These are phyloP conservation scores for Lepidurus arcticus DNA, from an alignment of 1,140 invertebrate species.

Conservation along the genomic window DNA sequence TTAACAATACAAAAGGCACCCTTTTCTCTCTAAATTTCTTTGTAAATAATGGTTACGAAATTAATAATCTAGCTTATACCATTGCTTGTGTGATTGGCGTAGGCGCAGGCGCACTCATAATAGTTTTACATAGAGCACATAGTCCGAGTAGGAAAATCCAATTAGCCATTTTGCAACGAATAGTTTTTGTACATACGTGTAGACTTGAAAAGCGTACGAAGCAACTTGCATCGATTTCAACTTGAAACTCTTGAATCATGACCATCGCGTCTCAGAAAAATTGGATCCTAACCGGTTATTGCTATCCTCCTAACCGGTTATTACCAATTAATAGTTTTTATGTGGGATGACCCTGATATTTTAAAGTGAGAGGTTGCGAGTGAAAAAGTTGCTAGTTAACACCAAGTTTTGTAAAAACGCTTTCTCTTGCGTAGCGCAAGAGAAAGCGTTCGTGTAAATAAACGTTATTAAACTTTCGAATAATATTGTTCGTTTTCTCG, in stretches of 20 bases:
- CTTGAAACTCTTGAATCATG: background rate
- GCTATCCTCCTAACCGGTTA: no score
- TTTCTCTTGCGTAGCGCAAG: background rate
- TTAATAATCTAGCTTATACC: background rate
- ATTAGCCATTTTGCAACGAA: background rate
- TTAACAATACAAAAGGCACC: no score
- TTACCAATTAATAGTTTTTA: background rate
- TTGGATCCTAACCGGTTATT: background rate
- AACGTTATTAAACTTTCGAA: no score
- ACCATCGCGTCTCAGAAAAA: background rate
- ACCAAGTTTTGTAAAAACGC: background rate
- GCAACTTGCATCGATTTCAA: background rate
- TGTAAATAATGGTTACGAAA: background rate
- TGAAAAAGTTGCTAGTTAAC: background rate
- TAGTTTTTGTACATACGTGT: background rate
- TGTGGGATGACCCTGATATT: background rate
- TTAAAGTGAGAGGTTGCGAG: background rate
- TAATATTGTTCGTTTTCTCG: no score
- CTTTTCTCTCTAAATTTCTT: no score
- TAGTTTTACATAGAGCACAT: background rate
- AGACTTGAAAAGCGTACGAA: background rate
- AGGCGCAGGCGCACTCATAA: background rate
- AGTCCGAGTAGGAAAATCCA: background rate
- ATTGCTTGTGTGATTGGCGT: background rate
- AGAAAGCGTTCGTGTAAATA: no score